Conservation (phyloP, 92 coral and sea anemone species). For the Porites lobata region DNA sequence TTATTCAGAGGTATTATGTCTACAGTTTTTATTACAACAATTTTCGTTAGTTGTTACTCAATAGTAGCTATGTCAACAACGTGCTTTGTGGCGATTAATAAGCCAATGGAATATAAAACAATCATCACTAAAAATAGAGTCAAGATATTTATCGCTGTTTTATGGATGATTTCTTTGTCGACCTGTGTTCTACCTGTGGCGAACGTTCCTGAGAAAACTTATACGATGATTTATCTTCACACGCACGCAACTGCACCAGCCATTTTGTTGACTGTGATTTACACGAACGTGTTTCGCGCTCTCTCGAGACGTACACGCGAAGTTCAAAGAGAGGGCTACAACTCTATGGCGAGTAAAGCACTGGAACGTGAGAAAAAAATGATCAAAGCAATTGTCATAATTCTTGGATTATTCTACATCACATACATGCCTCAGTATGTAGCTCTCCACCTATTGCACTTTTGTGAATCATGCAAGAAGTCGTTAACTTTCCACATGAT, state of each 20-base stretch:
- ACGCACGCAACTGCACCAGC: slow-evolving; percentile 69
- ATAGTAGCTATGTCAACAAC: slow-evolving; percentile 62
- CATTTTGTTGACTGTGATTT: slow-evolving; percentile 50
- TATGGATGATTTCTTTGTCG: slow-evolving; percentile 56
- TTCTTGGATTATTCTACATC: slow-evolving; percentile 42
- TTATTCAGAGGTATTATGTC: slow-evolving; percentile 12
- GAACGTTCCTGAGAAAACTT: slow-evolving; percentile 28
- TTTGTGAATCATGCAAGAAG: slow-evolving; percentile 37
- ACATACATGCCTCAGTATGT: slow-evolving; percentile 47
- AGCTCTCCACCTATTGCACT: slow-evolving; percentile 34
- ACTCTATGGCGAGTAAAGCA: not conserved
- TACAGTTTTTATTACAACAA: slow-evolving; percentile 16
- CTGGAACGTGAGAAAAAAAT: slow-evolving; percentile 23
- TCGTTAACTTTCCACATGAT: slow-evolving; percentile 35
- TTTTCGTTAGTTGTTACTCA: slow-evolving; percentile 55
- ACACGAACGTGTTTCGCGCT: slow-evolving; percentile 45
- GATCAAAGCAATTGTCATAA: slow-evolving; percentile 33
- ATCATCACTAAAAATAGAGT: slow-evolving; percentile 39
- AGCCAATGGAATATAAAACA: slow-evolving; percentile 51
- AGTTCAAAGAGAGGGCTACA: not conserved
- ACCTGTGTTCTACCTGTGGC: slow-evolving; percentile 67
- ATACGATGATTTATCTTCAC: slow-evolving; percentile 57
- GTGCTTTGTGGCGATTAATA: slow-evolving; percentile 55
- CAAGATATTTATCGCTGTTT: slow-evolving; percentile 26
- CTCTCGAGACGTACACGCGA: slow-evolving; percentile 38